These are phyloP conservation scores for Drosophila azteca DNA, from an alignment of 1,140 invertebrate species.

Conservation along the genomic window DNA sequence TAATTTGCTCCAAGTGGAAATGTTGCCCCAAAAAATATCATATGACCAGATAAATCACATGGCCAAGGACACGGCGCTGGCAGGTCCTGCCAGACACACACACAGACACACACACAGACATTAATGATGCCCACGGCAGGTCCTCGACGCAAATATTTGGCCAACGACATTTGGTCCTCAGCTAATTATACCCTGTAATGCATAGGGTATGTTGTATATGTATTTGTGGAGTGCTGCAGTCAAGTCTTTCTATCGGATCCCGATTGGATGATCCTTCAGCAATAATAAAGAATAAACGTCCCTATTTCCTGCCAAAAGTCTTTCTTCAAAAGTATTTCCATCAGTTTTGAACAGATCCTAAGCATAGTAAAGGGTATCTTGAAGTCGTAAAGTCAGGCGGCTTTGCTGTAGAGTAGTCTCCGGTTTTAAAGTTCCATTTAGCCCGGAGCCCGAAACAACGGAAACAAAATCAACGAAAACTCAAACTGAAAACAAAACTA, in stretches of 20 bases:
- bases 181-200: conserved; percentile 38
- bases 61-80: conserved; percentile 44
- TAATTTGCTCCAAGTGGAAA: conserved; percentile 34
- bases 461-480: conserved; percentile 8
- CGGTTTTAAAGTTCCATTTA: conserved; percentile 16
- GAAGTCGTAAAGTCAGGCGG: too few species aligned
- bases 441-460: conserved; percentile 7
- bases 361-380: too few species aligned
- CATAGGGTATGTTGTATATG: too few species aligned
- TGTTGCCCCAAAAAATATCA: conserved; percentile 43
- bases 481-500: conserved; percentile 19
- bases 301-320: too few species aligned
- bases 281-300: too few species aligned
- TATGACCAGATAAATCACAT: conserved; percentile 59
- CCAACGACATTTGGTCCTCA: conserved; percentile 26
- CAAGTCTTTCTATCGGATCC: too few species aligned
- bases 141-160: conserved; percentile 40
- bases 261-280: too few species aligned
- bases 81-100: conserved; percentile 4
- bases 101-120: conserved; percentile 9
- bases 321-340: too few species aligned
- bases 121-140: conserved; percentile 50
- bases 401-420: too few species aligned
- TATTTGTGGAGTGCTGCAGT: too few species aligned
- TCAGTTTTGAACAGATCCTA: too few species aligned